Percentiles rank a stretch among this genome's conserved stretches.
These are phyloP conservation scores for Ruditapes philippinarum DNA, from an alignment of 1,140 invertebrate genomes.

Conservation along the genomic window DNA sequence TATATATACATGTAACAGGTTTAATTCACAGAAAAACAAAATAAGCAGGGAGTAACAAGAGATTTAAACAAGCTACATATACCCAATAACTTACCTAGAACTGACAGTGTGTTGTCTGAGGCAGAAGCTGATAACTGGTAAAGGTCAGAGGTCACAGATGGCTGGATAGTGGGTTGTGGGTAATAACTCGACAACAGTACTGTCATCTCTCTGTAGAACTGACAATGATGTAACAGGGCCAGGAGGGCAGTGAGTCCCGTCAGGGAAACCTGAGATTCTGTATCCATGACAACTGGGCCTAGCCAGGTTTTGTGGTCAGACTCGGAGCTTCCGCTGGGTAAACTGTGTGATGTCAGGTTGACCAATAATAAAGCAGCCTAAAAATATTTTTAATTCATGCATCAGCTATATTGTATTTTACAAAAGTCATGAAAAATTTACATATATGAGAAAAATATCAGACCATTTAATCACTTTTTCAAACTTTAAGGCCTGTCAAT, in stretches of 20 bases:
- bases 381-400: too few relatives aligned
- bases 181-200: slow-evolving; percentile 81
- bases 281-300: slow-evolving; percentile 83
- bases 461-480: too few relatives aligned
- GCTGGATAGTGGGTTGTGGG: slow-evolving; percentile 80
- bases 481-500: too few relatives aligned
- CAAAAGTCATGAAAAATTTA: too few relatives aligned
- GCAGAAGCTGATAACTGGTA: slow-evolving; percentile 67
- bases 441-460: too few relatives aligned
- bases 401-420: too few relatives aligned
- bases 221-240: slow-evolving; percentile 83
- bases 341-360: slow-evolving; percentile 83
- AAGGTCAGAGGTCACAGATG: slow-evolving; percentile 73
- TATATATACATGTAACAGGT: too few relatives aligned
- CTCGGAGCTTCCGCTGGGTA: slow-evolving; percentile 81
- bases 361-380: slow-evolving; percentile 84
- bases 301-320: slow-evolving; percentile 79
- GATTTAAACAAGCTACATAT: too few relatives aligned
- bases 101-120: slow-evolving; percentile 78
- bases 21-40: too few relatives aligned
- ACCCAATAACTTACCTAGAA: slow-evolving; percentile 79
- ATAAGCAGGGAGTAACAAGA: too few relatives aligned
- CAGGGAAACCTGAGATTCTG: slow-evolving; percentile 81
- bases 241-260: slow-evolving; percentile 81
- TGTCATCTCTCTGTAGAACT: slow-evolving; percentile 82